These are phyloP conservation scores for Colius striatus DNA, from an alignment of 2,113 vertebrate genomes.

Conservation along the genomic window DNA sequence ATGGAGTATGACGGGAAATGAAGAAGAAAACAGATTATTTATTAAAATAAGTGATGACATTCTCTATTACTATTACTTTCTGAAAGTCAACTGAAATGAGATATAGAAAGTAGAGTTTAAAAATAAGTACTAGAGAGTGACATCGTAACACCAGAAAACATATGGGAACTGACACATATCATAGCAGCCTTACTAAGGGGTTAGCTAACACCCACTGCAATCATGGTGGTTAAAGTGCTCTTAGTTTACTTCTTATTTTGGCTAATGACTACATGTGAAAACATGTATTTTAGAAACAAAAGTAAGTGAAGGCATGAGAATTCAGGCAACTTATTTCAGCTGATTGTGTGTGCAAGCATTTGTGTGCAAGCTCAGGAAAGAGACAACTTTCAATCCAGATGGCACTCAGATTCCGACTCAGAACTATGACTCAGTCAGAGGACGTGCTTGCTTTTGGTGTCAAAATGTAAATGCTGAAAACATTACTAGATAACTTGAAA, in stretches of 20 bases:
- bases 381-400: neutral
- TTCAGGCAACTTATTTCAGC: neutral
- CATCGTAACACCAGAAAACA: conserved; percentile 5
- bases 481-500: neutral
- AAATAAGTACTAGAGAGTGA: conserved; percentile 25
- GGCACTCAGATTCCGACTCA: neutral
- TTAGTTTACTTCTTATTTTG: conserved; percentile 2
- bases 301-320: neutral
- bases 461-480: neutral
- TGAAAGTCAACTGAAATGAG: conserved; percentile 23
- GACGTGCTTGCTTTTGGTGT: neutral
- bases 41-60: conserved; percentile 32
- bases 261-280: neutral
- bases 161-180: conserved; percentile 8
- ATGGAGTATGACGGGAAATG: neutral
- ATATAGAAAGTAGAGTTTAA: neutral
- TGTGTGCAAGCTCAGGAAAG: neutral
- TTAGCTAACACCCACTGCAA: neutral
- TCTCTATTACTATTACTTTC: conserved; percentile 11
- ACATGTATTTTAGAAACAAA: neutral
- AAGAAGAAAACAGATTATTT: conserved; percentile 25
- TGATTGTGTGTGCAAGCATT: neutral
- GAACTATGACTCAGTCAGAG: neutral
- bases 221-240: neutral
- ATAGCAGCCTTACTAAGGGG: neutral